Conservation (phyloP, 2,888 invertebrate genomes). For the Ophion slaviceki region DNA sequence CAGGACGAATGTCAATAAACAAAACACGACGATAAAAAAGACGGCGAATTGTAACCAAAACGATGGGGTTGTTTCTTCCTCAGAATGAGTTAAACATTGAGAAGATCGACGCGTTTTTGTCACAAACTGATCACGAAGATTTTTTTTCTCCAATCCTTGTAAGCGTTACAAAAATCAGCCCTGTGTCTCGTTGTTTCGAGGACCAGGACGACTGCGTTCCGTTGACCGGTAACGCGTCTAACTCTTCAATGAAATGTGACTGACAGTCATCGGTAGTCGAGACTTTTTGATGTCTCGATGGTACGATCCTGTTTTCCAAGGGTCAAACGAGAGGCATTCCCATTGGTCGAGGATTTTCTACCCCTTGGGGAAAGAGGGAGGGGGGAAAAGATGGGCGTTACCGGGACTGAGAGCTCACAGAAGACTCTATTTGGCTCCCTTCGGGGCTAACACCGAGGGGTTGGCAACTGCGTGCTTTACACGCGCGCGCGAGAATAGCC, state of each 20-base stretch:
- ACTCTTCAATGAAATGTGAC: constrained; percentile 75
- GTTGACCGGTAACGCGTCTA: constrained; percentile 46
- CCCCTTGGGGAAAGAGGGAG: constrained; percentile 55
- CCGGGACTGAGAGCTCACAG: constrained; percentile 54
- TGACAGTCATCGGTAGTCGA: constrained; percentile 74
- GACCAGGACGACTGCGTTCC: not conserved
- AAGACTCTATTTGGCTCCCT: constrained; percentile 62
- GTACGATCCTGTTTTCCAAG: constrained; percentile 65
- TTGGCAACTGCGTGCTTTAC: constrained; percentile 60
- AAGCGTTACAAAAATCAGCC: not conserved
- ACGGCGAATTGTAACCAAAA: not conserved
- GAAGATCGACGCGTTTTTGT: not conserved
- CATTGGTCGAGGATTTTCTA: constrained; percentile 77
- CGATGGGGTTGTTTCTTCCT: not conserved
- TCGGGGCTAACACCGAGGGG: constrained; percentile 65
- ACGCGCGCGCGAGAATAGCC: constrained; percentile 58
- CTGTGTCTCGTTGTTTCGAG: not conserved
- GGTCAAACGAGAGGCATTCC: constrained; percentile 52
- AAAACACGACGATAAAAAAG: not conserved
- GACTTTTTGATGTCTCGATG: constrained; percentile 77
- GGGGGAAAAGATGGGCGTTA: constrained; percentile 74
- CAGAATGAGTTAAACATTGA: constrained; percentile 19
- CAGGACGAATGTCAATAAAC: not conserved
- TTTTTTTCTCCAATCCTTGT: not conserved
- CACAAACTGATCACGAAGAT: not conserved